Evolutionary conservation across 35 echinoderm and acorn worm genomes (phyloP).

Genomic region (Anneissia japonica): DNA sequence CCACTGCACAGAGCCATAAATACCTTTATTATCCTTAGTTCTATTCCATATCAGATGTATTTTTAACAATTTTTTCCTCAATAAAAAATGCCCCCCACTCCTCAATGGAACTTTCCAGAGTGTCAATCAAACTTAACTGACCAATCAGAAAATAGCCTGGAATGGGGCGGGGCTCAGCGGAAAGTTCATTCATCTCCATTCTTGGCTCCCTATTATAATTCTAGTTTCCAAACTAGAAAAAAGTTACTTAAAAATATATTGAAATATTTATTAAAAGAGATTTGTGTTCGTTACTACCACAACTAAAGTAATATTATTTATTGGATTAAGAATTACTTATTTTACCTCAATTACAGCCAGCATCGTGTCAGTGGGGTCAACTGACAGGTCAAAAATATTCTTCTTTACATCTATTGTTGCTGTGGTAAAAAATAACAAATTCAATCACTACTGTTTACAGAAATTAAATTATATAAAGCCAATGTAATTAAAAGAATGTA

Average conservation of each 20-base stretch:
- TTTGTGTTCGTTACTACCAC: no score
- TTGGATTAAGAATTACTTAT: no score
- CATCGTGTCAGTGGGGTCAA: slow-evolving; percentile 72
- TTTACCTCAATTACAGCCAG: slow-evolving; percentile 83
- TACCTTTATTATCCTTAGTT: neutral
- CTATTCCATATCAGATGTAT: neutral
- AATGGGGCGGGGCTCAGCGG: no score
- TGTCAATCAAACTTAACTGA: neutral
- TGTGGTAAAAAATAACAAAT: slow-evolving; percentile 11
- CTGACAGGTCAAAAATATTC: slow-evolving; percentile 95
- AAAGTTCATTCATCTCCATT: no score
- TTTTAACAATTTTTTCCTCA: neutral
- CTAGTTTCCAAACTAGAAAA: no score
- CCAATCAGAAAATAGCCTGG: neutral
- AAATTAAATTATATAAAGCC: neutral
- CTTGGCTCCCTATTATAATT: no score
- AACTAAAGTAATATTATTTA: no score
- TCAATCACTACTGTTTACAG: neutral
- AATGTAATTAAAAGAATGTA: no score
- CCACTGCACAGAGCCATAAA: neutral
- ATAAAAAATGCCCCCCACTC: neutral
- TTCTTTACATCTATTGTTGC: slow-evolving; percentile 98
- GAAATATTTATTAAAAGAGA: no score
- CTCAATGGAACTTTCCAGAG: neutral
- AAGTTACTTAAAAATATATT: no score